Base-by-base conservation (phyloP, 1,140 invertebrate species). In the Pachyrhynchus sulphureomaculatus region DNA sequence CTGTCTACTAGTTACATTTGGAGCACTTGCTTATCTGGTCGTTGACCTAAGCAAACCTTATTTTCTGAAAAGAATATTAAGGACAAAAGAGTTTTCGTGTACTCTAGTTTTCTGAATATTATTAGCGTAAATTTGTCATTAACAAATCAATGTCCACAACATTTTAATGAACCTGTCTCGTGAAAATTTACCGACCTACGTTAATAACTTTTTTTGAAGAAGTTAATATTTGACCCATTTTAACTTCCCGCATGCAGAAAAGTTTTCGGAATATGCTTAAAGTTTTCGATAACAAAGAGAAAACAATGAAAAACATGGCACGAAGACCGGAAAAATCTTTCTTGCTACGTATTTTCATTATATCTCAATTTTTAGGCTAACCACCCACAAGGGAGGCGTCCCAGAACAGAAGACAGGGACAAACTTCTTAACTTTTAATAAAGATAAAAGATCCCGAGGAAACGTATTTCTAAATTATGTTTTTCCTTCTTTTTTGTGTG, bases 391-490 rank as follows among this genome's bases (percentile, higher is more conserved):
- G 47, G 47, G 57, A 60, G 49, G 39, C n/a, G 44, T 13, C 13
- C 36, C 42, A 58, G 34, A 37, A 58, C 44, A 58, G 42, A 44
- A 37, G 55, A 37, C 55, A 48, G 44, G 20, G 42, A 58, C 55
- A 53, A 52, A 45, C 51, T 60, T 53, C 39, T 45, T 42, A 60
- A 60, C 48, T 60, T 60, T 60, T 60, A 60, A 60, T 60, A 60
- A 60, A 52, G 57, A 60, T 60, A 52, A 60, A 60, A 45, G 26
- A 53, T 52, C 48, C 47, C 57, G 1, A 36, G 49, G 47, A 60
- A 60, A 52, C 57, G 57, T 53, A 53, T 60, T 51, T 60, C 55
- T 60, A 51, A 45, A 60, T 60, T 60, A 60, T 53, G 45, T 60
- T 60, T 49, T 60, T 47, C 47, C 26, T 18, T 8, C 26, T 37